A percentile compares a stretch with the other conserved stretches of the same genome.
phyloP scores from a whole-genome alignment of 2,888 invertebrate genomes.

The Oligia latruncula region DNA sequence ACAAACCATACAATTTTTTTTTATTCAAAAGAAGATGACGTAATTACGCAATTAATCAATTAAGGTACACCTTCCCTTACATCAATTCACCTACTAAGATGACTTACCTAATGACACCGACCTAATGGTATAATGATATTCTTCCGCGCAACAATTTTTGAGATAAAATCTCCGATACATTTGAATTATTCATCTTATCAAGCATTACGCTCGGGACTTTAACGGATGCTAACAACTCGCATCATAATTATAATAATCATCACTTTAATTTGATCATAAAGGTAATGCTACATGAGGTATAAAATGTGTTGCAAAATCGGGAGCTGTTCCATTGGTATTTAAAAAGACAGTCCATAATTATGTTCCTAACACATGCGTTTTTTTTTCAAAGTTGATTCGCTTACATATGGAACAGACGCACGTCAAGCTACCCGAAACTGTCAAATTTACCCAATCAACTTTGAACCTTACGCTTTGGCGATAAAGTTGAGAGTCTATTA shows the following conservation, averaged over 20 bases:
- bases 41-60: constrained; percentile 8
- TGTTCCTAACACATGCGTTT: too few relatives aligned
- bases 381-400: too few relatives aligned
- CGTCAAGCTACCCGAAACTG: too few relatives aligned
- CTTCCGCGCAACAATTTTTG: constrained; percentile 38
- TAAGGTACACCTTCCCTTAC: constrained; percentile 3
- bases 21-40: background rate
- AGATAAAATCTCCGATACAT: constrained; percentile 50
- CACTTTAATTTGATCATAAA: constrained; percentile 36
- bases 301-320: too few relatives aligned
- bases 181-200: constrained; percentile 60
- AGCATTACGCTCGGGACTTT: constrained; percentile 22
- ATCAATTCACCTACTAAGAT: background rate
- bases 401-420: too few relatives aligned
- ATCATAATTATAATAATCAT: constrained; percentile 55
- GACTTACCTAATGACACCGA: constrained; percentile 29
- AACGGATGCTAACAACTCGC: constrained; percentile 45
- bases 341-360: too few relatives aligned
- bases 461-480: too few relatives aligned
- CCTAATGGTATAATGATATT: constrained; percentile 40
- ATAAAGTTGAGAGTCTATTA: too few relatives aligned
- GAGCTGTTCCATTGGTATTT: too few relatives aligned
- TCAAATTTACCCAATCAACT: too few relatives aligned
- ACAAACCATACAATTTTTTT: background rate
- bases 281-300: constrained; percentile 28